phyloP scores from a whole-genome alignment of 2,797 vertebrate species.

The Nothura maculosa region DNA sequence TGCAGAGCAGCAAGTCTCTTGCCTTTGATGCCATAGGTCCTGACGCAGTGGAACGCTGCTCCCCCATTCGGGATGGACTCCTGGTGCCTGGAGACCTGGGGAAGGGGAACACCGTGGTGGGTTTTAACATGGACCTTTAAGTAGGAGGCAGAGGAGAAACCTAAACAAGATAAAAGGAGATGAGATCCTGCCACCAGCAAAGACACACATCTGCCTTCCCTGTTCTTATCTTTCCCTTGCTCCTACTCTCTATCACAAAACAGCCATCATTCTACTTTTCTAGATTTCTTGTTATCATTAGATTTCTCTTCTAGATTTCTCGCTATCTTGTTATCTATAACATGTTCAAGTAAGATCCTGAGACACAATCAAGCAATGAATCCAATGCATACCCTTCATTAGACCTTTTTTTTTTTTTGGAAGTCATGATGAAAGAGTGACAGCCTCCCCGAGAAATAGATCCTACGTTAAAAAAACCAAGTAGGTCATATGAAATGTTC shows the following conservation, averaged over 20 bases:
- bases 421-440: background rate
- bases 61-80: conserved; percentile 97
- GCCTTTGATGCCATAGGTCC: conserved; percentile 99
- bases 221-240: conserved; percentile 35
- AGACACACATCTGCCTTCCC: conserved; percentile 80
- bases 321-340: background rate
- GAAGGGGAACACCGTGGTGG: conserved; percentile 96
- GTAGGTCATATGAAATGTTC: background rate
- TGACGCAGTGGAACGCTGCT: conserved; percentile 98
- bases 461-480: background rate
- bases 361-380: background rate
- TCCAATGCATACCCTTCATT: background rate
- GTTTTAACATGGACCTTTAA: conserved; percentile 99
- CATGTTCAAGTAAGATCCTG: background rate
- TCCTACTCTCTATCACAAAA: background rate
- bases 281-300: no score
- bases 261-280: background rate
- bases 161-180: conserved; percentile 93
- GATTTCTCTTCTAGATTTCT: background rate
- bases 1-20: conserved; percentile 89
- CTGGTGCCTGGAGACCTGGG: conserved; percentile 93
- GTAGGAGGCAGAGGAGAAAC: conserved; percentile 99
- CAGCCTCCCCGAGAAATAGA: conserved; percentile 18
- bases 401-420: conserved; percentile 13
- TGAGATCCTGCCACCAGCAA: conserved; percentile 85